A percentile compares a stretch with the other conserved stretches of the same genome.
Conservation (phyloP, 1,140 invertebrate species). For the Laodelphax striatellus region DNA sequence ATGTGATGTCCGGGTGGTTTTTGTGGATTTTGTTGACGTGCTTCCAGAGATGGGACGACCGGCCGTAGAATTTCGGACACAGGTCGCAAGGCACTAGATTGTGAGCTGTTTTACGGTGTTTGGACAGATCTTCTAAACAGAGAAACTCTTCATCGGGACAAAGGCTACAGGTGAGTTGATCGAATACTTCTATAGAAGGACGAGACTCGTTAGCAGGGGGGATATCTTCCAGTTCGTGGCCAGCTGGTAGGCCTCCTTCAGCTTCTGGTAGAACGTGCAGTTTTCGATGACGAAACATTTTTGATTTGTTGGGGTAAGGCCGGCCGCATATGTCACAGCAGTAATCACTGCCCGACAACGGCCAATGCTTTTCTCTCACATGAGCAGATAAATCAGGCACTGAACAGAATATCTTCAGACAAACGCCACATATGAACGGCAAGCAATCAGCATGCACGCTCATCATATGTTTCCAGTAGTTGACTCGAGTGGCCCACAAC, state of each 20-base stretch:
- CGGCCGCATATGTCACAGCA: conserved; percentile 42
- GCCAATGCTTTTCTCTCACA: conserved; percentile 37
- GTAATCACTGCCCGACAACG: conserved; percentile 37
- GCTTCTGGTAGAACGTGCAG: conserved; percentile 30
- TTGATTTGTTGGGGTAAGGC: conserved; percentile 41
- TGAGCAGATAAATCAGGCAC: conserved; percentile 35
- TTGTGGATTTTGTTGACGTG: conserved; percentile 49
- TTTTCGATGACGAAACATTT: conserved; percentile 40
- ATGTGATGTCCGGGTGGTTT: conserved; percentile 45
- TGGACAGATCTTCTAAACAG: conserved; percentile 38
- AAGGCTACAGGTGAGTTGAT: conserved; percentile 33
- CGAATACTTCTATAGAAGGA: neutral
- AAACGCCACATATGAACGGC: conserved; percentile 41
- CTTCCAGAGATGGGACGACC: conserved; percentile 50
- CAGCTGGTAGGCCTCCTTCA: conserved; percentile 13
- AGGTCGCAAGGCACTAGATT: conserved; percentile 46
- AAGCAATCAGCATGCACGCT: conserved; percentile 40
- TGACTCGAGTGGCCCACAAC: conserved; percentile 40
- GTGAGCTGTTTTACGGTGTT: conserved; percentile 41
- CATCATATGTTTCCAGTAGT: conserved; percentile 45
- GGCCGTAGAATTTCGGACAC: conserved; percentile 47
- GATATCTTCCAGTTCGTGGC: conserved; percentile 10
- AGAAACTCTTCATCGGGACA: conserved; percentile 34
- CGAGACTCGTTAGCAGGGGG: conserved; percentile 2
- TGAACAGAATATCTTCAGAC: conserved; percentile 38